phyloP scores from a whole-genome alignment of 2,888 invertebrate genomes.

The Acrobasis suavella region DNA sequence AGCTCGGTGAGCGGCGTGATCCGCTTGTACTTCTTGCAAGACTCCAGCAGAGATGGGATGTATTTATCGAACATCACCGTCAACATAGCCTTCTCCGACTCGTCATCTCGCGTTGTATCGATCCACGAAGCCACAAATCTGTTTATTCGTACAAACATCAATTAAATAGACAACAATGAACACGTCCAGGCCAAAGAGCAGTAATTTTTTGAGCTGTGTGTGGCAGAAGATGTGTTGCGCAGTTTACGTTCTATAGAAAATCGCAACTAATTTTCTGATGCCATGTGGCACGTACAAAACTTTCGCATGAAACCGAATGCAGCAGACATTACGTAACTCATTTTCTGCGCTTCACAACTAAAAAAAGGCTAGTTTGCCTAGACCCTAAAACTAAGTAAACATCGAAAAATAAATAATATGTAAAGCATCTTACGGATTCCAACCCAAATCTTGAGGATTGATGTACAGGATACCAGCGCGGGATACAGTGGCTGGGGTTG shows the following conservation, averaged over 20 bases:
- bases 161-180: no score
- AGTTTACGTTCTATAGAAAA: no score
- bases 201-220: no score
- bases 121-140: constrained; percentile 93
- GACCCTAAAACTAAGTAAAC: background rate
- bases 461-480: constrained; percentile 97
- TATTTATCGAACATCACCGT: constrained; percentile 96
- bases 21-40: constrained; percentile 90
- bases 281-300: no score
- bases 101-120: constrained; percentile 87
- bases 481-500: constrained; percentile 97
- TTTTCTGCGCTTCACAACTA: no score
- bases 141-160: background rate
- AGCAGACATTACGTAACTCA: no score
- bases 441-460: constrained; percentile 96
- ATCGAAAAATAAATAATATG: background rate
- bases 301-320: no score
- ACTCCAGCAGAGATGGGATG: constrained; percentile 91
- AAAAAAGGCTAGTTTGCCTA: no score
- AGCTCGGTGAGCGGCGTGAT: constrained; percentile 96
- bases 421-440: constrained; percentile 89
- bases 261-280: no score
- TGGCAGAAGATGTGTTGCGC: no score
- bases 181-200: no score
- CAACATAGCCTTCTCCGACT: constrained; percentile 89